Base-by-base conservation (phyloP, 23 tunicate species). In the Trididemnum clinides region DNA sequence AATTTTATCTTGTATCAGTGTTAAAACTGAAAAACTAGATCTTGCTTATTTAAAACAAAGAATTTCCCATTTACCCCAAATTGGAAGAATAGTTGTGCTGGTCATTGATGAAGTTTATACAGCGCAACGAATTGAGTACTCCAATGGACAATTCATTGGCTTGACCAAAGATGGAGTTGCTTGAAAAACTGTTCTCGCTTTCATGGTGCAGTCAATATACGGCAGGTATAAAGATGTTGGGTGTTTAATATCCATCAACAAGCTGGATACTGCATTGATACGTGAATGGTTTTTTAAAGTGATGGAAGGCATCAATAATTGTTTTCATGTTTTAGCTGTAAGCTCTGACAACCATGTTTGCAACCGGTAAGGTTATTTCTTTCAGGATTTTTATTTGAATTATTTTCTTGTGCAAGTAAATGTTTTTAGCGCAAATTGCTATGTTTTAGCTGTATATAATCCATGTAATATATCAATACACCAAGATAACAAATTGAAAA, bases 31-130 rank as follows among this genome's bases (percentile, higher is more conserved):
- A 66, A 29, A 6, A 66, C 31, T 66, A 2, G 37, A 66, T n/a
- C 37, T 29, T 7, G 10, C 7, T 6, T 66, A 66, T 66, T 37
- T 66, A 3, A 19, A 28, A 66, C 75, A 66, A 32, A 66, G 37
- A 66, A 66, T 15, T 29, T 5, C 6, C 30, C 36, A 26, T 57
- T 57, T 79, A 28, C 57, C 5, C 57, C 32, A 79, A 33, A 21
- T 7, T 18, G 70, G 57, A 79, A 33, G 31, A 54, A 26, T 57
- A 3, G 84, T 57, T 2, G 29, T 57, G 28, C 32, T 79, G 27
- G 57, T 79, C 33, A 19, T 79, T n/a, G 84, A 57, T 54, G 84
- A 79, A 51, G 84, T 79, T 4, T 51, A 79, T 54, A 57, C 84
- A 20, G 73, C 84, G 29, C 70, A 79, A 28, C 69, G 75, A 10